Evolutionary conservation across 2,797 vertebrate genomes (phyloP).

Genomic region (Sebastes dallii): DNA sequence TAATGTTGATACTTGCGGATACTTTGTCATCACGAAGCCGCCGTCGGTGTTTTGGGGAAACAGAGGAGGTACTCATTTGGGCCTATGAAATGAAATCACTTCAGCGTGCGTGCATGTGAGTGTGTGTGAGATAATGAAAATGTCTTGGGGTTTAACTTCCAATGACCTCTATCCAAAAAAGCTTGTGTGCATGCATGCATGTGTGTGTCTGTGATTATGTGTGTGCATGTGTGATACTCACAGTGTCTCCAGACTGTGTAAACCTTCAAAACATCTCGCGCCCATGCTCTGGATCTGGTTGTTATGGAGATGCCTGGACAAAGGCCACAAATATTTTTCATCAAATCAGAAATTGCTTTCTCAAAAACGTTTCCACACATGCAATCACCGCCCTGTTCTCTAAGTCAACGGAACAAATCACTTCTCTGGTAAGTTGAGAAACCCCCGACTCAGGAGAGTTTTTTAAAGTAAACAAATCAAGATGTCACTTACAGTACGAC

Average conservation of each 20-base stretch:
- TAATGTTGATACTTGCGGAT: constrained; percentile 52
- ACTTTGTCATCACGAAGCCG: constrained; percentile 42
- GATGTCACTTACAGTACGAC: constrained; percentile 91
- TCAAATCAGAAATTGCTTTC: constrained; percentile 26
- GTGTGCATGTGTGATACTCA: constrained; percentile 80
- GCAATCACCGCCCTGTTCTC: constrained; percentile 6
- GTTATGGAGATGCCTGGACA: constrained; percentile 94
- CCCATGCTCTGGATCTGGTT: constrained; percentile 92
- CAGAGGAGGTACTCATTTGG: constrained; percentile 54
- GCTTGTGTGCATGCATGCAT: neutral
- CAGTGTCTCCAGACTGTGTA: constrained; percentile 95
- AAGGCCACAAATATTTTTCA: constrained; percentile 51
- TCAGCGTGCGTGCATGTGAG: neutral
- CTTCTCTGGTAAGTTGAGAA: constrained; percentile 27
- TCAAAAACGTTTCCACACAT: constrained; percentile 18
- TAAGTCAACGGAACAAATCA: constrained; percentile 9
- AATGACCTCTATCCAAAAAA: neutral
- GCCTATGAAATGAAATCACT: constrained; percentile 28
- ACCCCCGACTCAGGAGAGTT: constrained; percentile 11
- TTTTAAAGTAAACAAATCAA: constrained; percentile 32
- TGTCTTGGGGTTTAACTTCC: neutral
- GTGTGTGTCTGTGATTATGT: neutral
- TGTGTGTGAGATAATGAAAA: constrained; percentile 7
- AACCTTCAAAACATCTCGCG: constrained; percentile 91
- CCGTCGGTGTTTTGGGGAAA: constrained; percentile 55